A percentile compares a stretch with the other conserved stretches of the same genome.
Conservation (phyloP, 2,888 invertebrate species). For the Tupiocoris notatus region DNA sequence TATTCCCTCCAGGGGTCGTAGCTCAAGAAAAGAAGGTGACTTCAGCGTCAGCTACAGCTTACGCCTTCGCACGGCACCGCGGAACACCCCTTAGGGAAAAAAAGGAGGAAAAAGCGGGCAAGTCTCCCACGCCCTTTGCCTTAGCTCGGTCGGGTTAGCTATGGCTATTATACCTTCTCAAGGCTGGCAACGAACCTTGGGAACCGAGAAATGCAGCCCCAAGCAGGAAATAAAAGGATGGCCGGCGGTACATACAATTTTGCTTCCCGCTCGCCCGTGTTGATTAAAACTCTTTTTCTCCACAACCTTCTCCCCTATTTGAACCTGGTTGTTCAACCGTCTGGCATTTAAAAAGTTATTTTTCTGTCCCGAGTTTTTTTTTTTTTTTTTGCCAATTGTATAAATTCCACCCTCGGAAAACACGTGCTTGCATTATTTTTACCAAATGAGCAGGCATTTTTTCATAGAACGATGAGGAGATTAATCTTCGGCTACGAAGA, state of each 20-base stretch:
- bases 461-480: too few relatives aligned
- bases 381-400: too few relatives aligned
- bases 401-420: too few relatives aligned
- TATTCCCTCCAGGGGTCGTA: slow-evolving; percentile 15
- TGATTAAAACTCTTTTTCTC: not conserved
- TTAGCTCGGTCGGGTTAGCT: not conserved
- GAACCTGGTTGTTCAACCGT: not conserved
- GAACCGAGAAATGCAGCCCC: not conserved
- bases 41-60: not conserved
- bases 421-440: too few relatives aligned
- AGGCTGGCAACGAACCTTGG: not conserved
- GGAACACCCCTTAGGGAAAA: not conserved
- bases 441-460: too few relatives aligned
- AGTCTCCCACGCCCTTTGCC: not conserved
- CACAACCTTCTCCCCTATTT: not conserved
- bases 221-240: not conserved
- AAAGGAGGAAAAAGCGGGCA: not conserved
- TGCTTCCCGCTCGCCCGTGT: not conserved
- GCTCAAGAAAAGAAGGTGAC: slow-evolving; percentile 17
- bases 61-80: slow-evolving; percentile 4
- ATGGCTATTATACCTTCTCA: not conserved
- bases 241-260: not conserved
- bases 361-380: too few relatives aligned
- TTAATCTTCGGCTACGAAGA: too few relatives aligned
- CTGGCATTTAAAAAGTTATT: too few relatives aligned